phyloP scores from a whole-genome alignment of 1,140 invertebrate species.

The Drosophila nasuta region DNA sequence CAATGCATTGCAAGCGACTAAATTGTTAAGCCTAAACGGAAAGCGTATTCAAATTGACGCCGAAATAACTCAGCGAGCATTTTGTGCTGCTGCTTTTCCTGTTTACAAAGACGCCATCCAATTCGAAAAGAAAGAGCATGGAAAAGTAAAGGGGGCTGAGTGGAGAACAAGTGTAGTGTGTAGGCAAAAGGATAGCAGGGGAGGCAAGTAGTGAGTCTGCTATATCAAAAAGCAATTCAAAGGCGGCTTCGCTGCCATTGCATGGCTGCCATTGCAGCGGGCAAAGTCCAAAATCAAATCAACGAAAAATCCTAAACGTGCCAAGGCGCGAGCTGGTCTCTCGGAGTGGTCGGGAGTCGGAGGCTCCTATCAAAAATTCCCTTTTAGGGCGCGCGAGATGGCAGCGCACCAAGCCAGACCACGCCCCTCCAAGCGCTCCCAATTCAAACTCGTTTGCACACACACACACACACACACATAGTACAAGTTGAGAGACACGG shows the following conservation, averaged over 20 bases:
- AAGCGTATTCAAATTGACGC: slow-evolving; percentile 55
- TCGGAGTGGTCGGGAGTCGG: not conserved
- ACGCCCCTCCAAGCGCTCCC: not conserved
- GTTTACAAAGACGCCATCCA: slow-evolving; percentile 53
- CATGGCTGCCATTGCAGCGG: slow-evolving; percentile 67
- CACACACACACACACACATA: not conserved
- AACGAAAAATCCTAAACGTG: slow-evolving; percentile 81
- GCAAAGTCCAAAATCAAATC: slow-evolving; percentile 79
- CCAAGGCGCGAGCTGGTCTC: slow-evolving; percentile 47
- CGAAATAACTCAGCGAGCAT: slow-evolving; percentile 45
- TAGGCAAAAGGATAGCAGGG: not conserved
- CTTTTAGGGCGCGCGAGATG: slow-evolving; percentile 63
- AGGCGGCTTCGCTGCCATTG: slow-evolving; percentile 40
- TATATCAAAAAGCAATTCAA: slow-evolving; percentile 81
- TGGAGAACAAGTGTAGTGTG: not conserved
- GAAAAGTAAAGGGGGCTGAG: too few species aligned
- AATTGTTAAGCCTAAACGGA: not conserved
- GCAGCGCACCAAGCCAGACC: not conserved
- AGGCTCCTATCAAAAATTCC: slow-evolving; percentile 73
- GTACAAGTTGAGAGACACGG: slow-evolving; percentile 3
- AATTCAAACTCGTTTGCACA: slow-evolving; percentile 39
- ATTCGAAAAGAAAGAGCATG: slow-evolving; percentile 5
- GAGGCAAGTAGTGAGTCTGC: not conserved
- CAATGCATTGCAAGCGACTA: not conserved
- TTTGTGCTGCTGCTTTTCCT: slow-evolving; percentile 38